Base-by-base conservation (phyloP, 2,113 vertebrate genomes). In the Prunella fulvescens region DNA sequence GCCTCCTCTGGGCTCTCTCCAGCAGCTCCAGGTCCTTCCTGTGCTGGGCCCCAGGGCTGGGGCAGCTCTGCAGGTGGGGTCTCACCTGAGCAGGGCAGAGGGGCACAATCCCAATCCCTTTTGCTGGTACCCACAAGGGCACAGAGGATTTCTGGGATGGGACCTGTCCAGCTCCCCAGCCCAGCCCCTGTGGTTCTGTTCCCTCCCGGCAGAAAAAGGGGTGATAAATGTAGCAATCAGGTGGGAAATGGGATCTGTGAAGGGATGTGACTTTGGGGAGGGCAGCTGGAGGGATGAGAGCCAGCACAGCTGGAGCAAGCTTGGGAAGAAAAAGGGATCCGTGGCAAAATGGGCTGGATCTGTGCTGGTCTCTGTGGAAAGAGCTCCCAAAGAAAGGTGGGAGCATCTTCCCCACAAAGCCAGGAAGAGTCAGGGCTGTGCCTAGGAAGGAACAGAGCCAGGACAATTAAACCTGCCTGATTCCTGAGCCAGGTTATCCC, bases 31-130 rank as follows among this genome's bases (percentile, higher is more conserved):
- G 3, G 1, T 24, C 39, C 73, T 45, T 0, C 37, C 84, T 61
- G 84, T 61, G 64, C 84, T 47, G 73, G 39, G 37, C 31, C 45
- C 53, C 84, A 69, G 84, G 84, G 84, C 84, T 86, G 84, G 73
- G 56, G 56, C 84, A 87, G 73, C 64, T 87, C 73, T 87, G 73
- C 74, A 79, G n/a, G 54, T 48, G 54, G 64, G 73, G 15, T 70
- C 47, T 79, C 40, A 61, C 56, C 73, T 78, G n/a, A 57, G 39
- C 19, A 17, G 53, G 72, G 53, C 61, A 5, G 2, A 69, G 83
- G 45, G 73, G 39, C 84, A 70, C 2, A 47, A 79, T 56, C 24
- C 65, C 48, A n/a, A n/a, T 6, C 48, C 24, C 3, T 35, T 35
- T 53, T 62, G 19, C 12, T 69, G 33, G 1, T 11, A 1, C 56